Evolutionary conservation across 2,797 vertebrate species (phyloP), one percentile per base, ranked within the genome.

Genomic region (Notolabrus celidotus): DNA sequence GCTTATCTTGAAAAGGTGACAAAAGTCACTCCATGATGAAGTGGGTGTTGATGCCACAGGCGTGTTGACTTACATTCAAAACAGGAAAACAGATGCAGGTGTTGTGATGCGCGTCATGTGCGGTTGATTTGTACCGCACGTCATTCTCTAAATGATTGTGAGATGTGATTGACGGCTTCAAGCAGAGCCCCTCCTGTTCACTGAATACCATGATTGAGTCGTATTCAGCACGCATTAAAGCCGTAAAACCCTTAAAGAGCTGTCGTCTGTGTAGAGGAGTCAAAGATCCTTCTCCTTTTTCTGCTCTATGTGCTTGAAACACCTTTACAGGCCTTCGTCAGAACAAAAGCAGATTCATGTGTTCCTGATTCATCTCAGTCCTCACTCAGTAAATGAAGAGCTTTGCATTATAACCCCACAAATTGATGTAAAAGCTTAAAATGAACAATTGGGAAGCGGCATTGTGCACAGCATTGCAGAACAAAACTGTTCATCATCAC

Each of bases 321-420:
- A n/a, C 16, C 6, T 29, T 41, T 8, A 69, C 19, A 8, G 19
- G 34, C n/a, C 10, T 25, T 34, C n/a, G 6, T 41, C 33, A 20
- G 11, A 23, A 23, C n/a, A 55, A 55, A 62, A 60, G n/a, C 45
- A 61, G 27, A 33, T 46, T 0, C 33, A 50, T 42, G 29, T 60
- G 52, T 43, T 67, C 27, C 33, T 27, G 15, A 51, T 50, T 79
- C 39, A 63, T 29, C 1, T 19, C 23, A 67, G 31, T 51, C 43
- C 46, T 22, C 12, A 12, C 12, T 62, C 39, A 45, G 29, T 5
- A 49, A 49, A 38, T 65, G 15, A 46, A 22, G 56, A 70, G 50
- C 38, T 38, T 55, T 54, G 42, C 50, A 82, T 39, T 20, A 54
- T n/a, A 46, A 19, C 6, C 14, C 2, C 3, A 41, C 10, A 51